Conservation (phyloP, 2,888 invertebrate genomes). For the Anagyrus pseudococci region DNA sequence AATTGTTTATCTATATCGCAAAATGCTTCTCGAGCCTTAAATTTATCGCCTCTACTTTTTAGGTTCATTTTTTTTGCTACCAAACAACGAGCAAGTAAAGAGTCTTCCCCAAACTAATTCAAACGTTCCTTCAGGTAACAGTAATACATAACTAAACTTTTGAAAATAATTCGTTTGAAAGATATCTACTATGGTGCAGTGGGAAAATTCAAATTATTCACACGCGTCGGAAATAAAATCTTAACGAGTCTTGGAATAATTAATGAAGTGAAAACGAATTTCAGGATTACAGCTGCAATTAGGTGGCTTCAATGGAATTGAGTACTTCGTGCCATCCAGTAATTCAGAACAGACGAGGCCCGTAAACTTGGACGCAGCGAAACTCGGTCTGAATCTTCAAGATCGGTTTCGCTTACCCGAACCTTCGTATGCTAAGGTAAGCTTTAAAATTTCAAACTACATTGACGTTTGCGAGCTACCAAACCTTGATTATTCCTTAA, state of each 20-base stretch:
- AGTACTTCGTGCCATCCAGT: slow-evolving; percentile 46
- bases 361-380: slow-evolving; percentile 44
- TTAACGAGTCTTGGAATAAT: too few relatives aligned
- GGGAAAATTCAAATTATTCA: too few relatives aligned
- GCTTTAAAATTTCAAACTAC: too few relatives aligned
- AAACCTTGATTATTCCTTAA: too few relatives aligned
- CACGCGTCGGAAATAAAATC: too few relatives aligned
- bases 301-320: slow-evolving; percentile 51
- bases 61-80: slow-evolving; percentile 27
- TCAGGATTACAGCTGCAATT: slow-evolving; percentile 50
- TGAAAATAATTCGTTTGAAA: too few relatives aligned
- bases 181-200: too few relatives aligned
- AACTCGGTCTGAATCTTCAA: slow-evolving; percentile 48
- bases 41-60: not conserved
- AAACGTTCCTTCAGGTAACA: slow-evolving; percentile 7
- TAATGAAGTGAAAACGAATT: slow-evolving; percentile 26
- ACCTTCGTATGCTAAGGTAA: slow-evolving; percentile 50
- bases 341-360: slow-evolving; percentile 45
- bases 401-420: slow-evolving; percentile 47
- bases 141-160: too few relatives aligned
- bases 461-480: too few relatives aligned
- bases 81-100: slow-evolving; percentile 11
- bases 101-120: not conserved
- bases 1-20: not conserved
- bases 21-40: not conserved